Evolutionary conservation across 2,113 vertebrate species (phyloP).

Genomic region (Bos javanicus): DNA sequence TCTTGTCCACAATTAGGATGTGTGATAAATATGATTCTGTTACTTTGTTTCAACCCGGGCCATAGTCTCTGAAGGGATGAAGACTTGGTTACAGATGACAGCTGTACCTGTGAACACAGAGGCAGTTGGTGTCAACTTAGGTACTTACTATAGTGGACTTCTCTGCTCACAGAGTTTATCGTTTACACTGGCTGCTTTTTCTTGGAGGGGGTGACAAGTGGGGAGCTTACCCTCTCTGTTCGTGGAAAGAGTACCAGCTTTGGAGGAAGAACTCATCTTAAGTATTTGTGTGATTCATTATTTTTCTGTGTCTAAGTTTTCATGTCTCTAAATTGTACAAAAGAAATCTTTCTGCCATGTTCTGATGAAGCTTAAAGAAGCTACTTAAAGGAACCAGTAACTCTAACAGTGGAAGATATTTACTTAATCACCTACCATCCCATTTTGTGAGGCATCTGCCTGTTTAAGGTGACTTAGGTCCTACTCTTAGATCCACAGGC

Average conservation of each 20-base stretch:
- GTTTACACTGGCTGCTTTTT: background rate
- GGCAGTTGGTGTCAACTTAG: background rate
- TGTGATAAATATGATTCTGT: background rate
- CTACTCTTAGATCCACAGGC: background rate
- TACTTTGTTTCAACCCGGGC: background rate
- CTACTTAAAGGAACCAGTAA: background rate
- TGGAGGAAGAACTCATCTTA: background rate
- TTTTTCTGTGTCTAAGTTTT: background rate
- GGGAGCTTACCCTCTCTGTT: background rate
- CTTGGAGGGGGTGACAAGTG: background rate
- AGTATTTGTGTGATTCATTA: background rate
- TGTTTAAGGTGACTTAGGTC: background rate
- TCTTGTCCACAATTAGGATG: background rate
- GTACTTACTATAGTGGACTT: background rate
- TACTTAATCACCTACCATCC: background rate
- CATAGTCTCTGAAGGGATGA: background rate
- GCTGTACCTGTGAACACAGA: rapidly evolving
- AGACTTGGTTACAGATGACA: background rate
- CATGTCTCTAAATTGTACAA: background rate
- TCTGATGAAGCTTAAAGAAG: background rate
- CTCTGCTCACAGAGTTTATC: background rate
- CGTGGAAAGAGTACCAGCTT: background rate
- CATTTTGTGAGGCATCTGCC: background rate
- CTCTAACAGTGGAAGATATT: background rate
- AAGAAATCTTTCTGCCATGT: background rate